Conservation (phyloP, 2,113 vertebrate genomes). For the Benitochromis conjunctus region DNA sequence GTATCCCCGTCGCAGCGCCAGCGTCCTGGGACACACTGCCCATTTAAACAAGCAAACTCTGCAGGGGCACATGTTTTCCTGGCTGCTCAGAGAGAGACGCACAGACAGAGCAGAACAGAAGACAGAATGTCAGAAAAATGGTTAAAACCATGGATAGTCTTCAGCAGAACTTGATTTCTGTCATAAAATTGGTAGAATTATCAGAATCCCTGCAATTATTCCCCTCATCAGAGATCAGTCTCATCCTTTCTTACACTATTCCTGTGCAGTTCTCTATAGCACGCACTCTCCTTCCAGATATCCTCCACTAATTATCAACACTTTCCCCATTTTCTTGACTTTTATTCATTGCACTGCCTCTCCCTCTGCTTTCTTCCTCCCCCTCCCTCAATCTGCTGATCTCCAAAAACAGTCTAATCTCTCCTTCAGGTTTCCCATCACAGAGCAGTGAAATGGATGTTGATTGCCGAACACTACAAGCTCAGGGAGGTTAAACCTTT, state of each 20-base stretch:
- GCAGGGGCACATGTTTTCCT: conserved; percentile 85
- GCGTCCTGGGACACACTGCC: conserved; percentile 88
- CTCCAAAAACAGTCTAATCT: conserved; percentile 27
- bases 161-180: not conserved
- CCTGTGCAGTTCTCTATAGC: not conserved
- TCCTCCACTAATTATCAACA: conserved; percentile 23
- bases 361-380: not conserved
- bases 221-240: conserved; percentile 4
- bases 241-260: conserved; percentile 4
- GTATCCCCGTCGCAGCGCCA: conserved; percentile 96
- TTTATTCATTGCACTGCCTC: not conserved
- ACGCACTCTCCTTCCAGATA: not conserved
- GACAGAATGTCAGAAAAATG: not conserved
- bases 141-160: not conserved
- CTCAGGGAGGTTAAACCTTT: conserved; percentile 19
- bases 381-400: not conserved
- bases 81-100: conserved; percentile 49
- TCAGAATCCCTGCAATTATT: conserved; percentile 13
- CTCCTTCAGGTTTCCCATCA: conserved; percentile 22
- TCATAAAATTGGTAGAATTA: conserved; percentile 4
- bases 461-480: not conserved
- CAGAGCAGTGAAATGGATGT: conserved; percentile 12
- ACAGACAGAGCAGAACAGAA: not conserved
- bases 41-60: conserved; percentile 90
- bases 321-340: not conserved